Base-by-base conservation (phyloP, 2,888 invertebrate genomes). In the Meghimatium bilineatum region DNA sequence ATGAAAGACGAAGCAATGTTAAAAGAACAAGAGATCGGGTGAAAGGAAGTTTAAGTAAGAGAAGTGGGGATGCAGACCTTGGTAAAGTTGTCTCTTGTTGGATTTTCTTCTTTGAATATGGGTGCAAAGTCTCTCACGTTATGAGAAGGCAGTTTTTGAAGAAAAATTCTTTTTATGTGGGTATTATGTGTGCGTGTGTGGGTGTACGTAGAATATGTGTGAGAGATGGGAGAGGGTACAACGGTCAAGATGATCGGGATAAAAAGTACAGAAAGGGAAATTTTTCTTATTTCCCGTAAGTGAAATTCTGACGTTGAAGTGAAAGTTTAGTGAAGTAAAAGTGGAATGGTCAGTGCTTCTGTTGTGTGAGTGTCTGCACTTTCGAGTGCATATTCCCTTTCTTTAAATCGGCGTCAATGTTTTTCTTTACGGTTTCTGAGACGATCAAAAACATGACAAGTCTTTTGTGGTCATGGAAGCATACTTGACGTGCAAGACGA, bases 81-180 rank as follows among this genome's bases (percentile, higher is more conserved):
- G 69, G 8, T 26, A 71, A 71, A 26, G 26, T 71, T 71, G 71
- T 71, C 71, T 38, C 23, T 71, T 38, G 71, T 71, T 71, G 2
- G 12, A 20, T 71, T 38, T 1, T 38, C 26, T 26, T 38, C 71
- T 38, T 38, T 71, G 38, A 71, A 38, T 26, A 23, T 26, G 17
- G 34, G 38, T 26, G 38, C 38, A 71, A 71, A 71, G 38, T 71
- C 23, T 5, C 23, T 5, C 38, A 23, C 23, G 23, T 36, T 71
- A 38, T 71, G 71, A 71, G 36, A 36, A 56, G 29, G 26, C 23
- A 56, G 34, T 44, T 52, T 10, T n/a, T n/a, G 29, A 36, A 56
- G 38, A 36, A 56, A 32, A 10, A 0, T 20, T 8, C 12, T 17
- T n/a, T 44, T 79, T 52, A 23, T 36, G 6, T 38, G n/a, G 23